These are phyloP conservation scores for Buphagus erythrorhynchus DNA, from an alignment of 2,797 vertebrate genomes.

Conservation along the genomic window DNA sequence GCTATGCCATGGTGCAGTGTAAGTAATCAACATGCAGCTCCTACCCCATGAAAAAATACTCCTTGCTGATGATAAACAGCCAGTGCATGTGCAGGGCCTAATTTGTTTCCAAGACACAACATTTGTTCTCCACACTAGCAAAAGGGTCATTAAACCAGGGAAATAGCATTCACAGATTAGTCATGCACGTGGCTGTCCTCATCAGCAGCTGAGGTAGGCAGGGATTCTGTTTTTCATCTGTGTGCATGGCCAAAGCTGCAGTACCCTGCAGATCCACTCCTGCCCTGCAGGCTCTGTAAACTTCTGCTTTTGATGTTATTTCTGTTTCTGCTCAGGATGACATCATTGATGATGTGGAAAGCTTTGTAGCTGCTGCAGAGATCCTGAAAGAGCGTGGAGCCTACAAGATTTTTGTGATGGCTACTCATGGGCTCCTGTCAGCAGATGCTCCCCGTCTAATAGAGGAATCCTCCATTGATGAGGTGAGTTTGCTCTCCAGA, in stretches of 20 bases:
- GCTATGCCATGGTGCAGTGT: background rate
- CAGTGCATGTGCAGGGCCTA: background rate
- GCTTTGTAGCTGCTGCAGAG: slow-evolving; percentile 96
- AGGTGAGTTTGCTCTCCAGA: slow-evolving; percentile 73
- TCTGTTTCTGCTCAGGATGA: slow-evolving; percentile 85
- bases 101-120: background rate
- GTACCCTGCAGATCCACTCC: background rate
- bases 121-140: background rate
- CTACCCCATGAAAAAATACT: background rate
- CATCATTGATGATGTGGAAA: slow-evolving; percentile 96
- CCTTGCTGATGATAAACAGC: background rate
- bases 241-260: background rate
- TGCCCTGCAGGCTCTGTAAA: background rate
- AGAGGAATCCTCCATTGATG: slow-evolving; percentile 94
- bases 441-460: slow-evolving; percentile 95
- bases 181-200: background rate
- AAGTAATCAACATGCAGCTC: background rate
- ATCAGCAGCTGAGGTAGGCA: background rate
- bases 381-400: slow-evolving; percentile 98
- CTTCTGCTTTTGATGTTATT: background rate
- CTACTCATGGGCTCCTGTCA: slow-evolving; percentile 94
- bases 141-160: background rate
- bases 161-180: background rate
- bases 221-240: background rate
- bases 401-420: slow-evolving; percentile 99